Evolutionary conservation across 1,140 invertebrate genomes (phyloP).

Genomic region (Hypothenemus hampei): DNA sequence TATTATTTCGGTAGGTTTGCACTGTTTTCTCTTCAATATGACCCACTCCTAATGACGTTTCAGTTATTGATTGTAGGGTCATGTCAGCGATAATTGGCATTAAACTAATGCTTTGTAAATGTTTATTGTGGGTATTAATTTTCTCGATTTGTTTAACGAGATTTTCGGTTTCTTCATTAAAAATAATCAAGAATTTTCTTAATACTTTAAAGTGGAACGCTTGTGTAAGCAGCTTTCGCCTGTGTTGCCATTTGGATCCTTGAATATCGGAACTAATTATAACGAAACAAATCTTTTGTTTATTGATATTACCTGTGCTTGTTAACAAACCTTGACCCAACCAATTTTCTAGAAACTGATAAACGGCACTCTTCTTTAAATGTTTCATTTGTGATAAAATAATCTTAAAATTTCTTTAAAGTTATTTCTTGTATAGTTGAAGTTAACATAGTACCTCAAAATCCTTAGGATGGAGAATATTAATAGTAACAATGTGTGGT

Average conservation of each 20-base stretch:
- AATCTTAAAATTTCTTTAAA: slow-evolving; percentile 21
- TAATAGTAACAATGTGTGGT: background rate
- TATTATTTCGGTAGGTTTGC: slow-evolving; percentile 53
- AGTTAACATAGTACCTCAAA: slow-evolving; percentile 6
- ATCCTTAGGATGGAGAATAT: slow-evolving; percentile 7
- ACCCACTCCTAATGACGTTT: slow-evolving; percentile 27
- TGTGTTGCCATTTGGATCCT: slow-evolving; percentile 62
- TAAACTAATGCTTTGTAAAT: slow-evolving; percentile 45
- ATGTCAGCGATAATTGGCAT: slow-evolving; percentile 54
- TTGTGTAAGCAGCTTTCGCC: slow-evolving; percentile 70
- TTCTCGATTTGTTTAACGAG: slow-evolving; percentile 44
- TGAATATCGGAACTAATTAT: no score
- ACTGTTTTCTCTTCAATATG: slow-evolving; percentile 14
- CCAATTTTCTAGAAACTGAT: slow-evolving; percentile 70
- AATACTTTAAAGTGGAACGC: slow-evolving; percentile 76
- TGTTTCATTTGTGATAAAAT: slow-evolving; percentile 29
- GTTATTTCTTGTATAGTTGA: background rate
- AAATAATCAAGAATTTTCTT: slow-evolving; percentile 64
- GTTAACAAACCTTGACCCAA: slow-evolving; percentile 71
- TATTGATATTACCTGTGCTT: slow-evolving; percentile 56
- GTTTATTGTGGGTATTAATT: slow-evolving; percentile 39
- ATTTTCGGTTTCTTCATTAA: slow-evolving; percentile 59
- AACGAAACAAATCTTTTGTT: no score
- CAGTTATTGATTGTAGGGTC: slow-evolving; percentile 62
- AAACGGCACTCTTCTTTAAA: slow-evolving; percentile 42